Base-by-base conservation (phyloP, 2,888 invertebrate species). In the Stenodema calcarata region DNA sequence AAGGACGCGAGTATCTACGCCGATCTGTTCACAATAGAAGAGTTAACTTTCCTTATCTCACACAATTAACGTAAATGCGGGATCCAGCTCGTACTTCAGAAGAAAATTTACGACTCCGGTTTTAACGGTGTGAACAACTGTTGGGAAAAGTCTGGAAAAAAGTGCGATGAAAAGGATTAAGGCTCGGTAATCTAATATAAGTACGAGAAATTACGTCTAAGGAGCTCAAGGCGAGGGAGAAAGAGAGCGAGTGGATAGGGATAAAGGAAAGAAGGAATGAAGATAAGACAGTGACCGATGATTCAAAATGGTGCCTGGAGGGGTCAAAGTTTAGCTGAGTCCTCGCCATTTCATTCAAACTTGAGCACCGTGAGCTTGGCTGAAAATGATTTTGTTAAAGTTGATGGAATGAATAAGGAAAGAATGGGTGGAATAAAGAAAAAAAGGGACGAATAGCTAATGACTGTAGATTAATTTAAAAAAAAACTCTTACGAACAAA, bases 221-320 rank as follows among this genome's bases (percentile, higher is more conserved):
- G 78, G 44, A 78, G 78, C 78, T 78, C 78, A 42, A 27, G 78
- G 14, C n/a, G 44, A 27, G 44, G 41, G 27, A 41, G 76, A 41
- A 42, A 27, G 44, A 44, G 27, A 41, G 76, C 3, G 42, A 7
- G 76, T 41, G 76, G 16, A 28, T 35, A 41, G 28, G n/a, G 62
- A 62, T 62, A 62, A 62, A 23, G 0, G 23, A 27, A 76, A 47
- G 28, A 23, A 78, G 78, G 78, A 78, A 78, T 78, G 42, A 78
- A 78, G 78, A 78, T 78, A 78, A 44, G 78, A 78, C 78, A 78
- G 78, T 78, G 78, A 78, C 78, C 78, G 78, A 78, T 78, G 78
- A 42, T 44, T 54, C 54, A n/a, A 54, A 54, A 54, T 54, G 54
- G 18, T 7, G 54, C 54, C 62, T 23, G 11, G 62, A 62, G 23